Base-by-base conservation (phyloP, 2,888 invertebrate genomes). In the Digitonthophagus gazella region DNA sequence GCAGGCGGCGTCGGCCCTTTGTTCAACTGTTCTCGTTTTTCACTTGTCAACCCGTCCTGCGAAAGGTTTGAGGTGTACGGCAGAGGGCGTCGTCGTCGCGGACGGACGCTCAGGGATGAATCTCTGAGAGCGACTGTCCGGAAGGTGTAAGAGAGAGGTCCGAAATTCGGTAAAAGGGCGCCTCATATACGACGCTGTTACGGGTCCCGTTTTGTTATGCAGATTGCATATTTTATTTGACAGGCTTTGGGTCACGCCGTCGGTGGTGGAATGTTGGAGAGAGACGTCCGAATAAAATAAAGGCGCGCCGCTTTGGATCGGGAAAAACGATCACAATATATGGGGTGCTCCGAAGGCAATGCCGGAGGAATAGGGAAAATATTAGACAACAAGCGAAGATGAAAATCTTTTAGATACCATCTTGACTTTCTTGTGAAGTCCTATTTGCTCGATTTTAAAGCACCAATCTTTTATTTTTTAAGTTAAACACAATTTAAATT, bases 201-300 rank as follows among this genome's bases (percentile, higher is more conserved):
- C 65, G 55, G 65, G 4, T 15, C 19, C n/a, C 58, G 44, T 54
- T 68, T 68, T 68, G 68, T 65, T 58, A 68, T 65, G 68, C 58
- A 68, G 57, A 68, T 68, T 68, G 68, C 65, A 58, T 65, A 68
- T 65, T 65, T 65, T 58, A 68, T 68, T 65, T 65, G 68, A 68
- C 68, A 44, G 28, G 28, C 28, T 44, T 44, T 11, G 28, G 28
- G 28, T 44, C 28, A 44, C 6, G 28, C 28, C 28, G 28, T 44
- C 28, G 20, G 65, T n/a, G 16, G 28, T 18, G 68, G 11, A 58
- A 58, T 58, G 22, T 16, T 14, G 58, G 57, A 56, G 20, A 65
- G 16, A 58, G 44, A 65, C 58, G 65, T 68, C 64, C 54, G 65
- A 44, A 44, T 44, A 11, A 44, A 44, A 44, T 44, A 44, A 44